Evolutionary conservation across 1,140 invertebrate genomes (phyloP), one percentile per base, ranked within the genome.

Genomic region (Bombus difficillimus): DNA sequence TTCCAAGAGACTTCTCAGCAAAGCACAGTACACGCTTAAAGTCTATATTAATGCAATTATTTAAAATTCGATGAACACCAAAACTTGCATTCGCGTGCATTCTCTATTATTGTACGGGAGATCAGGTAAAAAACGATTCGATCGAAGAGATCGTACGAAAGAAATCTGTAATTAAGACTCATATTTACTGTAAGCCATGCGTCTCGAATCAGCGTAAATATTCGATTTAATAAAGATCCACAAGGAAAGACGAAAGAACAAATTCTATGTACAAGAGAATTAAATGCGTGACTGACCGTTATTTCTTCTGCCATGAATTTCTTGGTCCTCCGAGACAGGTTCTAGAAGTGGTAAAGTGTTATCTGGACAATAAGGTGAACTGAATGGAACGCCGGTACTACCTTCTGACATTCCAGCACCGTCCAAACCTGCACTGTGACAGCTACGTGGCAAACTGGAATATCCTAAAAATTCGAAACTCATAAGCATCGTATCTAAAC

Each of bases 401-500:
- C 94, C 92, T 80, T 95, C 95, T 64, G 93, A 91, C 94, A 95
- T 95, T 75, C 95, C 73, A 96, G 97, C 91, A 96, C 97, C 88
- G 96, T 95, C 95, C 2, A 95, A 90, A 37, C 95, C 95, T 37
- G 94, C 93, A 47, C 94, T 95, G 94, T 98, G 97, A 91, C 97
- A 98, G 69, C 97, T 98, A 84, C 98, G 96, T 39, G 97, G 97
- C 89, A 98, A 96, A 94, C 97, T 98, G 93, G 97, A 98, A 93
- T 98, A 98, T 83, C 97, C 97, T 97, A 32, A 62, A 86, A 86
- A 80, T 80, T 41, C 18, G 1, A 77, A 77, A 73, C 13, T 73
- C 43, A 1, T 73, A 32, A 73, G 43, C 12, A 47, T 71, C 28
- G 2, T n/a, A n/a, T 37, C 28, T n/a, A n/a, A n/a, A 62, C 28